Evolutionary conservation across 2,797 vertebrate species (phyloP), one percentile per base, ranked within the genome.

Genomic region (Lophotriccus pileatus): DNA sequence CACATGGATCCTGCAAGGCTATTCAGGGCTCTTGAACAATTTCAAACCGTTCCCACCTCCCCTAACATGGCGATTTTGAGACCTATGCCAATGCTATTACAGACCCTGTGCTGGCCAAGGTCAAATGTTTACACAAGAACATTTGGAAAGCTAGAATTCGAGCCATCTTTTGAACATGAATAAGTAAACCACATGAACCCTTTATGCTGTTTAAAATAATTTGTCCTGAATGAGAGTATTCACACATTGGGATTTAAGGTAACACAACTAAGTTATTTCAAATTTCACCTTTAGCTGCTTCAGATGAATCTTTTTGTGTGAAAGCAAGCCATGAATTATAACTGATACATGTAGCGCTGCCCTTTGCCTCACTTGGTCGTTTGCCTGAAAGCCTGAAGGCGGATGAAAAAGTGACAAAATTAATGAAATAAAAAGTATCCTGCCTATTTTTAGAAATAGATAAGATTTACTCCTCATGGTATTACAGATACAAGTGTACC

Each of bases 271-370:
- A 59, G 43, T 41, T 8, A 72, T 60, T 90, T 75, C 24, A 78
- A 34, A 78, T 68, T 55, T 43, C 49, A 67, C 52, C 34, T 84
- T 69, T 43, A 68, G 27, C 37, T 59, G 25, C 23, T 87, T 80
- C 58, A 73, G 39, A 56, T 46, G 9, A 78, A 62, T 59, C 27
- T 47, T 90, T 73, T 32, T 85, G 49, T 70, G 47, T 64, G 52
- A 89, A 92, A 87, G 85, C 12, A 84, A 89, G 52, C 37, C 52
- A 64, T 77, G 69, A 95, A 78, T 89, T 77, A 64, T 50, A 91
- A 78, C 43, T 41, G 43, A 72, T 68, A 83, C 8, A 44, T 75
- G 41, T 53, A 87, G 81, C 12, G 7, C 19, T 91, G 53, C 60
- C 68, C 52, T 87, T 77, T 85, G 81, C 68, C 56, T 85, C 25